Conservation (phyloP, 2,113 vertebrate species). For the Rhea americana region DNA sequence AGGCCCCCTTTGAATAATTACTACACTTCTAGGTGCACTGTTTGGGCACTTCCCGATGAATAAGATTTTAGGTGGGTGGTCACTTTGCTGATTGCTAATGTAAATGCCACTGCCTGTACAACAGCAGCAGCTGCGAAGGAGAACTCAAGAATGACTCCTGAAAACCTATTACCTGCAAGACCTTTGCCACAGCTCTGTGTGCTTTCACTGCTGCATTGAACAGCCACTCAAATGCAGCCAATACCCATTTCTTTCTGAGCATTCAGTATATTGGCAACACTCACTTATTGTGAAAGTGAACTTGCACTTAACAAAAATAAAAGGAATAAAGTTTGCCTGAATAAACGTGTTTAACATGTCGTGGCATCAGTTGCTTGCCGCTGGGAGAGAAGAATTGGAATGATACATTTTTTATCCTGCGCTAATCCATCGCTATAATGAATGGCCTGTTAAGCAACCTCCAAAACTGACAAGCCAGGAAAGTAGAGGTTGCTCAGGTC, state of each 20-base stretch:
- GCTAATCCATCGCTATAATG: conserved; percentile 46
- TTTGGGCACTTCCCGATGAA: neutral
- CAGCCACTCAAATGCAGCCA: neutral
- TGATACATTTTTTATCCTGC: conserved; percentile 57
- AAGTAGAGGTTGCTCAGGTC: neutral
- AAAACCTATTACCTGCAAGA: neutral
- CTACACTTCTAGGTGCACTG: fast-evolving
- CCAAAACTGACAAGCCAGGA: neutral
- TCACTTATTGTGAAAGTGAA: neutral
- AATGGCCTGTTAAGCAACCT: conserved; percentile 31
- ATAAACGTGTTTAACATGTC: conserved; percentile 66
- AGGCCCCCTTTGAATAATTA: neutral
- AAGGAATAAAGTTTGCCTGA: conserved; percentile 39
- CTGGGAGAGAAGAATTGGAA: conserved; percentile 45
- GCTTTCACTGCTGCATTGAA: conserved; percentile 4
- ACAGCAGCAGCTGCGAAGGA: neutral
- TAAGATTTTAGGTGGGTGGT: neutral
- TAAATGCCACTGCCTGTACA: neutral
- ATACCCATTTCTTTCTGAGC: conserved; percentile 1
- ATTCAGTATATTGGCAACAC: neutral
- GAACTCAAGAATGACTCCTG: neutral
- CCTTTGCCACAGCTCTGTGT: conserved; percentile 16
- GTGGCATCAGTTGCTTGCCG: conserved; percentile 16
- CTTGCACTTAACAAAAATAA: conserved; percentile 24
- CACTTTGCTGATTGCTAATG: neutral